These are phyloP conservation scores for Heliconius sara DNA, from an alignment of 2,888 invertebrate genomes.

Conservation along the genomic window DNA sequence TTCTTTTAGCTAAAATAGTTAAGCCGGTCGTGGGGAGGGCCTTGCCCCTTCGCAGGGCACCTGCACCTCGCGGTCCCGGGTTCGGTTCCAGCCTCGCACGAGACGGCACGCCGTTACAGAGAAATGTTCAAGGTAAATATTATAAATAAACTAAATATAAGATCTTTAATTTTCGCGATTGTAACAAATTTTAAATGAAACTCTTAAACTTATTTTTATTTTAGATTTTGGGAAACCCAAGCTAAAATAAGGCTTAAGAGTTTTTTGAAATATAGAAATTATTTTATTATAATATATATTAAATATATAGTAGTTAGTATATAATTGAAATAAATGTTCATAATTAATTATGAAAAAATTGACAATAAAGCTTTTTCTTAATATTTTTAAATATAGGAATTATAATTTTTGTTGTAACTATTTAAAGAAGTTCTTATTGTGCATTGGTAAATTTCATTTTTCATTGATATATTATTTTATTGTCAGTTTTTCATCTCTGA, in stretches of 20 bases:
- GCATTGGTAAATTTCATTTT: too few species aligned
- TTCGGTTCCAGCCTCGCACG: slow-evolving; percentile 72
- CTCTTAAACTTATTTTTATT: background rate
- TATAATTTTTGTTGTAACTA: background rate
- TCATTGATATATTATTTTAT: background rate
- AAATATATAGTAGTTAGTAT: background rate
- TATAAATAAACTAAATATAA: too few species aligned
- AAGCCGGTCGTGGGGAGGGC: slow-evolving; percentile 72
- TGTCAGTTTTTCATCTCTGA: background rate
- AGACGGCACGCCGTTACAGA: slow-evolving; percentile 64
- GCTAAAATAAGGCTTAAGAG: too few species aligned
- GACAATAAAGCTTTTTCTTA: background rate
- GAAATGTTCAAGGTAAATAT: slow-evolving; percentile 66
- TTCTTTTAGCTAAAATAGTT: slow-evolving; percentile 55
- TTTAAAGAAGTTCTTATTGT: too few species aligned
- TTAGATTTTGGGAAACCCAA: too few species aligned
- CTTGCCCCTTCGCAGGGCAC: slow-evolving; percentile 61
- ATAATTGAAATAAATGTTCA: background rate
- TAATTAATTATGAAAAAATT: background rate
- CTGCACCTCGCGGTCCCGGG: slow-evolving; percentile 58
- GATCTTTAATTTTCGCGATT: too few species aligned
- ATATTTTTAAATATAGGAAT: too few species aligned
- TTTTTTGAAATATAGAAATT: too few species aligned
- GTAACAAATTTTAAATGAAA: too few species aligned
- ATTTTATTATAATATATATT: background rate